Conservation (phyloP, 2,888 invertebrate species). For the Microplitis deprimator region DNA sequence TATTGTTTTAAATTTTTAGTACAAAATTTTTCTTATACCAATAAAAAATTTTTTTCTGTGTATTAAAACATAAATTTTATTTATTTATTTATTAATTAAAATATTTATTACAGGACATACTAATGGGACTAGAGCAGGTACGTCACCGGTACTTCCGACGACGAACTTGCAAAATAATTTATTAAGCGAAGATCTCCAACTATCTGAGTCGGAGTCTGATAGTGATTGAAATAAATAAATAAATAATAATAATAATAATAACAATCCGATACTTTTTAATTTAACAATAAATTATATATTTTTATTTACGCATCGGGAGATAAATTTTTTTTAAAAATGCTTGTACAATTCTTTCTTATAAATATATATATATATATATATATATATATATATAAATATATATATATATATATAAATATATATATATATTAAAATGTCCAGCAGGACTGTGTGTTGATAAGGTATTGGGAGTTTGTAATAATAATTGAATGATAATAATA, state of each 20-base stretch:
- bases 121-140: slow-evolving; percentile 55
- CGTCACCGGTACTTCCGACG: slow-evolving; percentile 59
- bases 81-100: slow-evolving; percentile 6
- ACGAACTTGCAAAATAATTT: slow-evolving; percentile 77
- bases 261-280: background rate
- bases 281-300: background rate
- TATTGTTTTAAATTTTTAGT: too few species aligned
- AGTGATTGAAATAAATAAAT: slow-evolving; percentile 54
- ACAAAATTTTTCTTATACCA: too few species aligned
- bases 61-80: too few species aligned
- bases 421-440: background rate
- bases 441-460: slow-evolving; percentile 18
- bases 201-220: slow-evolving; percentile 90
- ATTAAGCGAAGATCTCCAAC: slow-evolving; percentile 87
- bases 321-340: slow-evolving; percentile 46
- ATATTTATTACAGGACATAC: slow-evolving; percentile 60
- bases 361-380: background rate
- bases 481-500: slow-evolving; percentile 25
- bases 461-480: slow-evolving; percentile 43
- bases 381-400: background rate
- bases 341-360: slow-evolving; percentile 27
- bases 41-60: too few species aligned
- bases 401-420: background rate
- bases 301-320: slow-evolving; percentile 50
- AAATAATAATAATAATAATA: slow-evolving; percentile 12